These are phyloP conservation scores for Proterorhinus semilunaris DNA, from an alignment of 2,113 vertebrate species.

Conservation along the genomic window DNA sequence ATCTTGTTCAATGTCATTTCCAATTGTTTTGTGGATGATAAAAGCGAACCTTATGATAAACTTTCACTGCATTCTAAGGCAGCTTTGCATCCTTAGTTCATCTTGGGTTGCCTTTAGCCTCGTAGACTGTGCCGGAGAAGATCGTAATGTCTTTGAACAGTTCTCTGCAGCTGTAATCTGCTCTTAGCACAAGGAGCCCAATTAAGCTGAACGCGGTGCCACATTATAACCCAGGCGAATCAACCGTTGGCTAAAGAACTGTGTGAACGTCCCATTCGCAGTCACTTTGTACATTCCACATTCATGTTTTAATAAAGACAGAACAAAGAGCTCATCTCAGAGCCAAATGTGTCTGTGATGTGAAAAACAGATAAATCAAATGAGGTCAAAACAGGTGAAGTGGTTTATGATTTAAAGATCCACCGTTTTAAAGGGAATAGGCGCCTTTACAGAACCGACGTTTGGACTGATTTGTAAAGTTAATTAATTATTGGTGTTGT, in stretches of 20 bases:
- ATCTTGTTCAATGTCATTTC: background rate
- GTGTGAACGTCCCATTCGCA: conserved; percentile 15
- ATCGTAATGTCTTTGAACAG: conserved; percentile 56
- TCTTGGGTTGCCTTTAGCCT: conserved; percentile 48
- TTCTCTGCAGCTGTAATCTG: conserved; percentile 59
- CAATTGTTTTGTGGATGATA: conserved; percentile 3
- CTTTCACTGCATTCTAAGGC: conserved; percentile 38
- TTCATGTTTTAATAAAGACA: conserved; percentile 16
- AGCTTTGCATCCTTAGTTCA: conserved; percentile 30
- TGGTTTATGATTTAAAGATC: conserved; percentile 12
- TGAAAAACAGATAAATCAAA: conserved; percentile 29
- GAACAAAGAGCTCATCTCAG: conserved; percentile 4
- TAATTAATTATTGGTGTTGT: background rate
- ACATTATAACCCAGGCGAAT: conserved; percentile 53
- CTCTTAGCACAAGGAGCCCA: conserved; percentile 54
- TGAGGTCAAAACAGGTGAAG: conserved; percentile 29
- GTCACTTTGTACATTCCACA: conserved; percentile 29
- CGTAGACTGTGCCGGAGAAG: conserved; percentile 37
- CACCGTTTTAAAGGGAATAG: background rate
- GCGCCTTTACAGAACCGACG: background rate
- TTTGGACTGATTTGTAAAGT: background rate
- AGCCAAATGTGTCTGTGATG: conserved; percentile 28
- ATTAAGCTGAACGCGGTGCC: conserved; percentile 56
- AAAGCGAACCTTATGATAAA: conserved; percentile 16
- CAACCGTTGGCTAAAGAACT: conserved; percentile 47